phyloP scores from a whole-genome alignment of 2,113 vertebrate species.

The Camelus dromedarius region DNA sequence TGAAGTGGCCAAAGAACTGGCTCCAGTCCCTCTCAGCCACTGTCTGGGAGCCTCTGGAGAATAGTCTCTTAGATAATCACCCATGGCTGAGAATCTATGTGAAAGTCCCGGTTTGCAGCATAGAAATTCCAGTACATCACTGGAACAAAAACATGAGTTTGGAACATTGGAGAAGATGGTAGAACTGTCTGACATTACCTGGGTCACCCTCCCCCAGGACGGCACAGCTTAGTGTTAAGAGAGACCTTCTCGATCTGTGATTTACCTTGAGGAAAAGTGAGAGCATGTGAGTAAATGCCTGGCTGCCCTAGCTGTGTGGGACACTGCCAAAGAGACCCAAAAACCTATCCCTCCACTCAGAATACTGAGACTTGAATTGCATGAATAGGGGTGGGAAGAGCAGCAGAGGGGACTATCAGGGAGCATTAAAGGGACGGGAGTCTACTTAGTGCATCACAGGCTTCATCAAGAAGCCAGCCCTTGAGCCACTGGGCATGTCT shows the following conservation, averaged over 20 bases:
- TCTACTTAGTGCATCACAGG: background rate
- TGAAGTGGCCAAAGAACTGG: background rate
- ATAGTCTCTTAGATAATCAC: background rate
- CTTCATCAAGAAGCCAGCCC: background rate
- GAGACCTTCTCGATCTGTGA: background rate
- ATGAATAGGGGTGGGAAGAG: background rate
- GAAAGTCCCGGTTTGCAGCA: background rate
- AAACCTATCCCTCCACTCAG: accelerated
- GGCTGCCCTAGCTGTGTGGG: background rate
- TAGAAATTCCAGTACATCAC: background rate
- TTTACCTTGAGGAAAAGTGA: background rate
- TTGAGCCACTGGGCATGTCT: background rate
- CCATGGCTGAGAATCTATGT: background rate
- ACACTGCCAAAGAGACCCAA: background rate
- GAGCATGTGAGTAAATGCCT: background rate
- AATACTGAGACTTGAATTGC: background rate
- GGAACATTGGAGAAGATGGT: background rate
- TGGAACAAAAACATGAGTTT: background rate
- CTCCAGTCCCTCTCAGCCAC: background rate
- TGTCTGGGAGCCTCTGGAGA: background rate
- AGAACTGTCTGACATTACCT: background rate
- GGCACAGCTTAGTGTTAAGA: background rate
- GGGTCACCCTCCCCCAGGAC: background rate
- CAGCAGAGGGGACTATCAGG: background rate
- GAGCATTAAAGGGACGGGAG: background rate